A percentile compares a stretch with the other conserved stretches of the same genome.
These are phyloP conservation scores for Chrysodeixis includens DNA, from an alignment of 2,888 invertebrate species.

Conservation along the genomic window DNA sequence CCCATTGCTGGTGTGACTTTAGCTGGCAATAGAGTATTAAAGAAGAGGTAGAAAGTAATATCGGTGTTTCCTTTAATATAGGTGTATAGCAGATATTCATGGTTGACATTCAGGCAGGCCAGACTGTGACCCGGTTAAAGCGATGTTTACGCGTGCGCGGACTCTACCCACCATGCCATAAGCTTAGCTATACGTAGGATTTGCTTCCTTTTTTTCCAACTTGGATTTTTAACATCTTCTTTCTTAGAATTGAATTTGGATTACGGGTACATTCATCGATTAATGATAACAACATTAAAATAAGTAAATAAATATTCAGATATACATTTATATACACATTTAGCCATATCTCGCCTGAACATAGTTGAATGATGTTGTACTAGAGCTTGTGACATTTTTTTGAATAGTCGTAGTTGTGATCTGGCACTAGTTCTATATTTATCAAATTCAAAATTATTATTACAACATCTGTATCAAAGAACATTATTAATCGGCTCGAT, in stretches of 20 bases:
- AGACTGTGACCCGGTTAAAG: constrained; percentile 6
- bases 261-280: too few species aligned
- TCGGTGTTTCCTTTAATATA: not conserved
- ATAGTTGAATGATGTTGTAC: not conserved
- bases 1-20: not conserved
- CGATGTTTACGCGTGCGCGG: constrained; percentile 4
- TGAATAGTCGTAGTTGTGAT: not conserved
- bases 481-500: constrained; percentile 9
- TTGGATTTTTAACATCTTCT: not conserved
- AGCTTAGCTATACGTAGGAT: not conserved
- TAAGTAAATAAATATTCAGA: too few species aligned
- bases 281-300: too few species aligned
- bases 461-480: not conserved
- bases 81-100: not conserved
- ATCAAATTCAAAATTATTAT: not conserved
- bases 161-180: constrained; percentile 3
- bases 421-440: not conserved
- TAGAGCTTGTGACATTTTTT: not conserved
- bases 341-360: too few species aligned
- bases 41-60: not conserved
- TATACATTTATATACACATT: too few species aligned
- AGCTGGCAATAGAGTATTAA: not conserved
- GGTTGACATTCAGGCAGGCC: not conserved
- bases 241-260: not conserved
- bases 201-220: not conserved